Evolutionary conservation across 2,888 invertebrate species (phyloP).

Genomic region (Lithophane ornitopus): DNA sequence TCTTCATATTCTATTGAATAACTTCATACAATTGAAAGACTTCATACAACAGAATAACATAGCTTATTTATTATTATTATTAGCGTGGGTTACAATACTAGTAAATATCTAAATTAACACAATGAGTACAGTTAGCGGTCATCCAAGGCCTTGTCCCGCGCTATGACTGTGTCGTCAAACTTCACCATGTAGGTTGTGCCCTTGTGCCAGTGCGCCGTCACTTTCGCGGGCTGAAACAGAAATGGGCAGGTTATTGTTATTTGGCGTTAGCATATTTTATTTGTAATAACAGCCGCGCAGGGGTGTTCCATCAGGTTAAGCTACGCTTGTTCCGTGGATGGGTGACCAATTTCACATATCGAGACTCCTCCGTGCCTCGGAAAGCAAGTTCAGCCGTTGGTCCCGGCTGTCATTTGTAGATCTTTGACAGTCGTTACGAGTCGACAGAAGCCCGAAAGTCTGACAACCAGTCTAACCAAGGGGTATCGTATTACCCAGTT

Average conservation of each 20-base stretch:
- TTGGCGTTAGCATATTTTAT: neutral
- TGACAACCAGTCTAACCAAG: too few species aligned
- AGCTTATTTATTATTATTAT: constrained; percentile 39
- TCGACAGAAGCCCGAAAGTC: too few species aligned
- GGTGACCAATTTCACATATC: too few species aligned
- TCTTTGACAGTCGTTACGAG: too few species aligned
- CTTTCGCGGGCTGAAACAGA: constrained; percentile 97
- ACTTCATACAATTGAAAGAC: constrained; percentile 22
- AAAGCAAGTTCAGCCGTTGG: too few species aligned
- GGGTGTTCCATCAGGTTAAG: too few species aligned
- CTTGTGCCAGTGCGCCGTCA: constrained; percentile 99
- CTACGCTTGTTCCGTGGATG: too few species aligned
- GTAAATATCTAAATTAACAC: neutral
- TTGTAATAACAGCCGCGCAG: too few species aligned
- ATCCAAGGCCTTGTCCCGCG: constrained; percentile 97
- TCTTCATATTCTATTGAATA: neutral
- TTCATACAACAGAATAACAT: constrained; percentile 27
- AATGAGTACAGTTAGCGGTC: constrained; percentile 92
- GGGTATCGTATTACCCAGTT: too few species aligned
- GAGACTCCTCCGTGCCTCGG: too few species aligned
- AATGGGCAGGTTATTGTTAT: constrained; percentile 22
- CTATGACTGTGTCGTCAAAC: constrained; percentile 98
- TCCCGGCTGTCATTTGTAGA: too few species aligned
- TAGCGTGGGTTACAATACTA: constrained; percentile 32
- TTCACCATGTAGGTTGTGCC: constrained; percentile 99